A percentile compares a stretch with the other conserved stretches of the same genome.
These are phyloP conservation scores for Mizuhopecten yessoensis DNA, from an alignment of 1,140 invertebrate species.

Conservation along the genomic window DNA sequence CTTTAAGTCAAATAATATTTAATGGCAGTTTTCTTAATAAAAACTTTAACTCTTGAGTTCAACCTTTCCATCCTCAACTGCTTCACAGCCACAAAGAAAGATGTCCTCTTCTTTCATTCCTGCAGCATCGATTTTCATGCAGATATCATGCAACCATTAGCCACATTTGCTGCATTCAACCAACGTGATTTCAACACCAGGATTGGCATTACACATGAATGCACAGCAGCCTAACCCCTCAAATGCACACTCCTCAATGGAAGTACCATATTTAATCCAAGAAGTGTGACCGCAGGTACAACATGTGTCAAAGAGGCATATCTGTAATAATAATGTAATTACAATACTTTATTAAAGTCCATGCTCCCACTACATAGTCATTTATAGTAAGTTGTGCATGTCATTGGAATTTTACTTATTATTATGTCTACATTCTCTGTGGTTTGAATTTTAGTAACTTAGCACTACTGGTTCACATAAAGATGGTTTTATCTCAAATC, in stretches of 20 bases:
- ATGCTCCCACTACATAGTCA: no score
- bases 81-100: slow-evolving; percentile 52
- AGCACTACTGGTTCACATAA: no score
- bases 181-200: not conserved
- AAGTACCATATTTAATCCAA: slow-evolving; percentile 40
- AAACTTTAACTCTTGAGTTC: slow-evolving; percentile 40
- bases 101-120: slow-evolving; percentile 43
- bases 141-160: slow-evolving; percentile 47
- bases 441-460: no score
- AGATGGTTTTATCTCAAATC: no score
- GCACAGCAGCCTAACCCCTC: slow-evolving; percentile 25
- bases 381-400: no score
- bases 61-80: slow-evolving; percentile 41
- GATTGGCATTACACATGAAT: slow-evolving; percentile 49
- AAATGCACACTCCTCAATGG: slow-evolving; percentile 46
- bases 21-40: no score
- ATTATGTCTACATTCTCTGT: no score
- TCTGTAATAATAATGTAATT: no score
- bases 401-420: no score
- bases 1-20: no score
- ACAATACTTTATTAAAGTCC: no score
- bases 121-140: slow-evolving; percentile 2
- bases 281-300: not conserved
- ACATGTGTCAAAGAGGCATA: slow-evolving; percentile 30
- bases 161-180: slow-evolving; percentile 49